Percentiles rank a stretch among this genome's conserved stretches.
Evolutionary conservation across 2,797 vertebrate genomes (phyloP).

Genomic region (Falco concolor): DNA sequence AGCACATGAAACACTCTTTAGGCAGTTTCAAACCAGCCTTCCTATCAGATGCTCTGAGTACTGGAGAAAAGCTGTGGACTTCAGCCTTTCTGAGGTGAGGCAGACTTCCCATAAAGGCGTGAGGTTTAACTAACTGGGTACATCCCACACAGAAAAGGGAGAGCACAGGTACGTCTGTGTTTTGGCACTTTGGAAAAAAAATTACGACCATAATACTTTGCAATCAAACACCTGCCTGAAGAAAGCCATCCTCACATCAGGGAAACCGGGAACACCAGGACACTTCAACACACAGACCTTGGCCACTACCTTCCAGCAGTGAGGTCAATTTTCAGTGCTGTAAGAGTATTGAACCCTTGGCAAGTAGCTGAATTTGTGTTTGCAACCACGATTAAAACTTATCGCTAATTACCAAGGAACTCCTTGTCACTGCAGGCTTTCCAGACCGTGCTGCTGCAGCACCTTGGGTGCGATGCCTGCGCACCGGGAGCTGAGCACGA

Average conservation of each 20-base stretch:
- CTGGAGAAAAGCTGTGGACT: not conserved
- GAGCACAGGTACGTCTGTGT: not conserved
- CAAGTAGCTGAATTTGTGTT: not conserved
- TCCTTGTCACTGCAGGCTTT: not conserved
- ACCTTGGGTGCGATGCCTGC: not conserved
- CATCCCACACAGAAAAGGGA: not conserved
- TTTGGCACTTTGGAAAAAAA: not conserved
- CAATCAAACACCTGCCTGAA: not conserved
- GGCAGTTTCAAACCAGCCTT: not conserved
- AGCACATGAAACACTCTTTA: not conserved
- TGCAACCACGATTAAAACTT: not conserved
- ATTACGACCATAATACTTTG: not conserved
- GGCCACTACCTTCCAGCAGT: not conserved
- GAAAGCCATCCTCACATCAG: not conserved
- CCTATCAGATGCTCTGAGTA: not conserved
- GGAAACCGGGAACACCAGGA: not conserved
- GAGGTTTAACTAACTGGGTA: not conserved
- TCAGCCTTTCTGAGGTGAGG: not conserved
- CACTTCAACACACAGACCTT: not conserved
- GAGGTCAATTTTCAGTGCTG: not conserved
- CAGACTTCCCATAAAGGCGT: fast-evolving
- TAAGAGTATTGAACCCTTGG: not conserved
- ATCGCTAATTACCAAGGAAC: not conserved
- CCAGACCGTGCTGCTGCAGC: fast-evolving
- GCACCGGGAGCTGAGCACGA: too few species aligned